Evolutionary conservation across 2,113 vertebrate species (phyloP).

Genomic region (Cinclus cinclus): DNA sequence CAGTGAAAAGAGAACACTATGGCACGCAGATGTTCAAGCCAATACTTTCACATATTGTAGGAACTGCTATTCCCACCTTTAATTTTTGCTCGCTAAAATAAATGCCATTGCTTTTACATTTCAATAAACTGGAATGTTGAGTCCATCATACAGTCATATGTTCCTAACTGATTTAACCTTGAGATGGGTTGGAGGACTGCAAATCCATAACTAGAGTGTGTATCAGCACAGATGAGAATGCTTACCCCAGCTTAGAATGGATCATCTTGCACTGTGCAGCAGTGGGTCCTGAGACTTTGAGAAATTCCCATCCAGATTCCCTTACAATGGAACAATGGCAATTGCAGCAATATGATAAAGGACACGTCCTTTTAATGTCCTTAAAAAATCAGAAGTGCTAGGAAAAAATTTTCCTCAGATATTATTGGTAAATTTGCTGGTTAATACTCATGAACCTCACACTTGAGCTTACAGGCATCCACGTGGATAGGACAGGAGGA

Average conservation of each 20-base stretch:
- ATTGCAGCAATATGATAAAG: neutral
- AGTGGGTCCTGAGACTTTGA: neutral
- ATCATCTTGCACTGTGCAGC: neutral
- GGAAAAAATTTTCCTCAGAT: neutral
- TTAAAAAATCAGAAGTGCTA: neutral
- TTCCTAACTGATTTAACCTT: neutral
- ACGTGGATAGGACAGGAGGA: neutral
- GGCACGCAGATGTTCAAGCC: neutral
- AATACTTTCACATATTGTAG: neutral
- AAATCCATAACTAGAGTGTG: accelerated
- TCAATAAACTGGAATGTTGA: neutral
- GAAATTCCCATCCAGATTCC: neutral
- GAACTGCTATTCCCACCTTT: neutral
- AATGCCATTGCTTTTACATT: neutral
- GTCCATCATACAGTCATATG: neutral
- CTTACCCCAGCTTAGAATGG: neutral
- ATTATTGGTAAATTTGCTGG: neutral
- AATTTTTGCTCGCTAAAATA: neutral
- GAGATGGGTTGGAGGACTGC: neutral
- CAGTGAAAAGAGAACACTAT: neutral
- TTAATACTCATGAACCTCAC: neutral
- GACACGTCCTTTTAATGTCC: neutral
- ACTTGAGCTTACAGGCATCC: neutral
- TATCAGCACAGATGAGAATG: neutral
- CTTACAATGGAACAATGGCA: neutral